A percentile compares a stretch with the other conserved stretches of the same genome.
phyloP scores from a whole-genome alignment of 2,113 vertebrate genomes.

The Mohoua ochrocephala region DNA sequence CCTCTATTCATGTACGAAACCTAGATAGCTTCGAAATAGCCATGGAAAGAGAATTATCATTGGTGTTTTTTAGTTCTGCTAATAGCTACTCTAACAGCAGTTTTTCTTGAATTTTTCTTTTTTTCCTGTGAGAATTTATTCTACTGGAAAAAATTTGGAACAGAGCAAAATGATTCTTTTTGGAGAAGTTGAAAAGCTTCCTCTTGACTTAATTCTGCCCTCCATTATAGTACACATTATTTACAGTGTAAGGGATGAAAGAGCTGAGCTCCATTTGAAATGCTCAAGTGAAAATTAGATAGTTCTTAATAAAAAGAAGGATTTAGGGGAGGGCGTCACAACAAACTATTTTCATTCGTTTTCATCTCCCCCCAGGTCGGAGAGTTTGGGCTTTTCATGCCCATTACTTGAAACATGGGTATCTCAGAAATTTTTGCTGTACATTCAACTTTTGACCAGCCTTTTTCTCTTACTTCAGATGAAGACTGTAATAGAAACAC shows the following conservation, averaged over 20 bases:
- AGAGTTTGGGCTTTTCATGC: not conserved
- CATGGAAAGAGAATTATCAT: not conserved
- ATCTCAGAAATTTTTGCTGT: not conserved
- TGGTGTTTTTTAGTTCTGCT: not conserved
- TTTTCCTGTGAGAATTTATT: not conserved
- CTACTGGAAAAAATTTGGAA: not conserved
- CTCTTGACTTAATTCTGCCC: constrained; percentile 14
- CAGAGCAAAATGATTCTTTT: not conserved
- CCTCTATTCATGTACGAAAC: not conserved
- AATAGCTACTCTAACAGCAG: not conserved
- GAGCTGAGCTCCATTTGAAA: not conserved
- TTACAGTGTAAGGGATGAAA: not conserved
- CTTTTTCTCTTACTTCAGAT: not conserved
- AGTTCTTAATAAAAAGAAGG: not conserved
- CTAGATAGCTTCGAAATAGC: not conserved
- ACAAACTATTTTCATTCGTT: not conserved
- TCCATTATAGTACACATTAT: not conserved
- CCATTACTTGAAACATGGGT: not conserved
- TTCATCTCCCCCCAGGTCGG: not conserved
- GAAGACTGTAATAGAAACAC: not conserved
- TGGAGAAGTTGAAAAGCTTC: not conserved
- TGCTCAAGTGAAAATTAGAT: constrained; percentile 9
- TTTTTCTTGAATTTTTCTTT: not conserved
- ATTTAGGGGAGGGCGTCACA: not conserved
- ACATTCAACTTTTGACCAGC: not conserved